A percentile compares a stretch with the other conserved stretches of the same genome.
Evolutionary conservation across 92 coral and sea anemone genomes (phyloP).

Genomic region (Epizoanthus scotinus): DNA sequence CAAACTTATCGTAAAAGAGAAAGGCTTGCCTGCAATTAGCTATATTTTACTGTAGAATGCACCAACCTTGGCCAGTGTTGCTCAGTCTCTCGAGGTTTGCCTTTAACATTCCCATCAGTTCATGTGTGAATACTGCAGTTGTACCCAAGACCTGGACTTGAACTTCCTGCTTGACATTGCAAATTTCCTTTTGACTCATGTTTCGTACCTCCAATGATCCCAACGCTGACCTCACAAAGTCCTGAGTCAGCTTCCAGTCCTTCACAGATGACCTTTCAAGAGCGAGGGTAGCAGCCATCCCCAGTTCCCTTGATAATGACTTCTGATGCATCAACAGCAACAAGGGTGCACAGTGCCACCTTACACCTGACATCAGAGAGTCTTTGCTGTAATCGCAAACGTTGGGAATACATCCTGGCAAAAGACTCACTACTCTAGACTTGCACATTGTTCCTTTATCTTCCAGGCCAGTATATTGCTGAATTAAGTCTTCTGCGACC

Average conservation of each 20-base stretch:
- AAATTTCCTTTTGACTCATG: not conserved
- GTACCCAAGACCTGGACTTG: constrained; percentile 4
- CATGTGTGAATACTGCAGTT: constrained; percentile 42
- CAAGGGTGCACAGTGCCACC: constrained; percentile 71
- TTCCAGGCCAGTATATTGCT: not conserved
- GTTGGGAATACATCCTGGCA: constrained; percentile 54
- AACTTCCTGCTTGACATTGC: not conserved
- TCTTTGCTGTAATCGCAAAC: constrained; percentile 58
- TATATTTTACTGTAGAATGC: not conserved
- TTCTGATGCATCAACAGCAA: constrained; percentile 60
- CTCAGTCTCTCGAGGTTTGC: not conserved
- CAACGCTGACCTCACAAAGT: constrained; percentile 48
- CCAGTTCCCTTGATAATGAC: constrained; percentile 40
- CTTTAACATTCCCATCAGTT: constrained; percentile 45
- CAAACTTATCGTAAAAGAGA: too few species aligned
- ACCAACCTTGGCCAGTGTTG: not conserved
- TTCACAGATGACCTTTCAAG: constrained; percentile 68
- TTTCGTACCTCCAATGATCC: not conserved
- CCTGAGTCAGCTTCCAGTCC: constrained; percentile 83
- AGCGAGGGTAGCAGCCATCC: constrained; percentile 62
- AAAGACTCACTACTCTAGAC: not conserved
- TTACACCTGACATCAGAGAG: constrained; percentile 66
- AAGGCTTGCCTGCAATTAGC: too few species aligned
- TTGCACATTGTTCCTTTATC: not conserved
- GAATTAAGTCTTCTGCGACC: constrained; percentile 24